phyloP scores from a whole-genome alignment of 2,888 invertebrate genomes.

The Luperina testacea region DNA sequence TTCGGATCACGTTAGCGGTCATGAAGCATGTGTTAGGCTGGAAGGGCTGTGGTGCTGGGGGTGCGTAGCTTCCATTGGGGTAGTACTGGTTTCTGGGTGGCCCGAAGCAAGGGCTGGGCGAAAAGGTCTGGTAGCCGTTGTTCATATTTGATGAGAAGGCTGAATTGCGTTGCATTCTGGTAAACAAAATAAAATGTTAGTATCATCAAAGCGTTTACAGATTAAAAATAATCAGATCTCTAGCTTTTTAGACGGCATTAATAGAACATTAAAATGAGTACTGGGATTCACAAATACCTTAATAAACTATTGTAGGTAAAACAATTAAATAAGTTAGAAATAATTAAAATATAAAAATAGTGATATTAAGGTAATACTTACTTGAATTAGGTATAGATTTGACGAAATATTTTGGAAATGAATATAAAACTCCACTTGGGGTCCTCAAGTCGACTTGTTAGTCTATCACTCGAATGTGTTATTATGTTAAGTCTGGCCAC shows the following conservation, averaged over 20 bases:
- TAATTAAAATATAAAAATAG: no score
- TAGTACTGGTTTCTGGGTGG: slow-evolving; percentile 49
- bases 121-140: slow-evolving; percentile 54
- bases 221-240: not conserved
- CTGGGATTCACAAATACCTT: not conserved
- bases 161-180: slow-evolving; percentile 62
- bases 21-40: slow-evolving; percentile 77
- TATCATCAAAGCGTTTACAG: not conserved
- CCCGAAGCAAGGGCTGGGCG: slow-evolving; percentile 55
- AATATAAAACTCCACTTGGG: slow-evolving; percentile 12
- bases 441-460: slow-evolving; percentile 34
- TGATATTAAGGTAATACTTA: slow-evolving; percentile 33
- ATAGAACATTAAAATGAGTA: not conserved
- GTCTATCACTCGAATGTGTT: slow-evolving; percentile 33
- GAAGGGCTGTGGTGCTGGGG: slow-evolving; percentile 56
- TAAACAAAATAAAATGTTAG: slow-evolving; percentile 1
- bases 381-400: slow-evolving; percentile 30
- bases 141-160: slow-evolving; percentile 49
- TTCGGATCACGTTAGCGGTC: slow-evolving; percentile 73
- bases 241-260: not conserved
- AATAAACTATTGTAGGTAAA: not conserved
- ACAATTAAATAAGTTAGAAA: not conserved
- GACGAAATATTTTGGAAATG: not conserved
- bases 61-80: slow-evolving; percentile 30
- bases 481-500: slow-evolving; percentile 13